Evolutionary conservation across 2,113 vertebrate species (phyloP).

Genomic region (Microtus montanus): DNA sequence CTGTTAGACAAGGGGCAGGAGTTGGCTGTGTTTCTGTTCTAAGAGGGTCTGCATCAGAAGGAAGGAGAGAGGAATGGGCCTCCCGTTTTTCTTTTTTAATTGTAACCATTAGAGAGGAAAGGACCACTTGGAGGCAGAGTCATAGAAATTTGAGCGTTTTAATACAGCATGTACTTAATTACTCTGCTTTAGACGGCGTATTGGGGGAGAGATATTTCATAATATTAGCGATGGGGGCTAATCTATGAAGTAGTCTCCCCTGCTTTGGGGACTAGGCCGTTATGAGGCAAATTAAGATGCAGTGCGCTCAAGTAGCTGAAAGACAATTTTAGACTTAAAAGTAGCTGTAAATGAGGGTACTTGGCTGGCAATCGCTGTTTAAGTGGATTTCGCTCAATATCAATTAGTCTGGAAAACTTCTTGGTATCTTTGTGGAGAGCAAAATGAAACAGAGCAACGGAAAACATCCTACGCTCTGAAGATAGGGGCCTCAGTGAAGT

Average conservation of each 20-base stretch:
- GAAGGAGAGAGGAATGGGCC: slow-evolving; percentile 13
- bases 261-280: slow-evolving; percentile 77
- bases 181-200: slow-evolving; percentile 60
- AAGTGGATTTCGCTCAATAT: slow-evolving; percentile 82
- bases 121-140: slow-evolving; percentile 63
- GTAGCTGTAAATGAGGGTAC: slow-evolving; percentile 81
- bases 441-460: slow-evolving; percentile 74
- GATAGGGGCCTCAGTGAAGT: slow-evolving; percentile 6
- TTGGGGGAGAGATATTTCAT: slow-evolving; percentile 63
- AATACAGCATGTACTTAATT: slow-evolving; percentile 74
- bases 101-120: slow-evolving; percentile 64
- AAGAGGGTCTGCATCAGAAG: not conserved
- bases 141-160: slow-evolving; percentile 69
- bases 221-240: slow-evolving; percentile 75
- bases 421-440: slow-evolving; percentile 76
- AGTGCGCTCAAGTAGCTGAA: slow-evolving; percentile 80
- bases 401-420: slow-evolving; percentile 80
- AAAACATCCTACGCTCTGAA: not conserved
- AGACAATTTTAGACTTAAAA: slow-evolving; percentile 84
- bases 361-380: slow-evolving; percentile 81
- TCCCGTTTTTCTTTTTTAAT: not conserved
- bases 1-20: not conserved
- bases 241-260: slow-evolving; percentile 66
- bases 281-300: slow-evolving; percentile 81
- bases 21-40: not conserved